Evolutionary conservation across 2,888 invertebrate genomes (phyloP).

Genomic region (Xiphydria camelus): DNA sequence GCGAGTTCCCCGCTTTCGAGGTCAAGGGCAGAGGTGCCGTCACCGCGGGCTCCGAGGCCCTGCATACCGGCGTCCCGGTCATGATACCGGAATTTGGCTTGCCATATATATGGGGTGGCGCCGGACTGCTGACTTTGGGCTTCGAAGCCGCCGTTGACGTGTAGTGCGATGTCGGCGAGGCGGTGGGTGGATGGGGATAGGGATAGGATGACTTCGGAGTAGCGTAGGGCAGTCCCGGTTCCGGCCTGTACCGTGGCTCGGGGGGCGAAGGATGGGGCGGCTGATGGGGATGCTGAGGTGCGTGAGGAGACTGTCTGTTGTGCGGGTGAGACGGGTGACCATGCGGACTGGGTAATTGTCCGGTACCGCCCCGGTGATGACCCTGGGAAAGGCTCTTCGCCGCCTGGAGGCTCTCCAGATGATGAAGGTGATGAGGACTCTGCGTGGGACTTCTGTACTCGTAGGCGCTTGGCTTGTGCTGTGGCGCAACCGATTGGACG

Average conservation of each 20-base stretch:
- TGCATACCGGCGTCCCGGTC: conserved; percentile 62
- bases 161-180: conserved; percentile 57
- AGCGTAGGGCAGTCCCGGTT: conserved; percentile 48
- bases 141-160: conserved; percentile 61
- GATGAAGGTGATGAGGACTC: conserved; percentile 59
- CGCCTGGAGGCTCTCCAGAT: conserved; percentile 43
- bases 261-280: conserved; percentile 51
- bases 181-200: conserved; percentile 57
- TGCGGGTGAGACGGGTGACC: conserved; percentile 57
- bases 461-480: conserved; percentile 49
- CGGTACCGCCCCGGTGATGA: conserved; percentile 55
- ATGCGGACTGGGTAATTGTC: conserved; percentile 60
- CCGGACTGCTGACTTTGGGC: conserved; percentile 76
- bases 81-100: conserved; percentile 65
- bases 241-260: conserved; percentile 51
- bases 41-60: conserved; percentile 54
- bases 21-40: conserved; percentile 63
- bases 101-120: conserved; percentile 76
- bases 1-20: conserved; percentile 61
- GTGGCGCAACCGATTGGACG: conserved; percentile 44
- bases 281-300: conserved; percentile 49
- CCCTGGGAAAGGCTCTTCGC: conserved; percentile 39
- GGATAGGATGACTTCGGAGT: conserved; percentile 56
- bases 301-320: conserved; percentile 56
- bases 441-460: conserved; percentile 55